These are phyloP conservation scores for Chorisops tibialis DNA, from an alignment of 2,888 invertebrate genomes.

Conservation along the genomic window DNA sequence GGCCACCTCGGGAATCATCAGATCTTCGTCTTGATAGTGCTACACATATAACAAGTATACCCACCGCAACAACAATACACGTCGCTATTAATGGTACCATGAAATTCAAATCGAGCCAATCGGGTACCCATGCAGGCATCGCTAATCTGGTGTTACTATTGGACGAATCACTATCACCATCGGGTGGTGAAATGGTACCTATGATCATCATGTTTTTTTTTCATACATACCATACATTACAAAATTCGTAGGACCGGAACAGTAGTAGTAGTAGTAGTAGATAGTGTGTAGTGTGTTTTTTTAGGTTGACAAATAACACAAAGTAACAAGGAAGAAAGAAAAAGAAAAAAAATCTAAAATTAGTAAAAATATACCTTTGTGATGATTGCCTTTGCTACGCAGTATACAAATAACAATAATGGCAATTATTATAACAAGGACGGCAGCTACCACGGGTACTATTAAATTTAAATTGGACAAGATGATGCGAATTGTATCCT, in stretches of 20 bases:
- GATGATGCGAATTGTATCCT: conserved; percentile 82
- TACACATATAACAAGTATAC: conserved; percentile 86
- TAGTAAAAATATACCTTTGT: conserved; percentile 69
- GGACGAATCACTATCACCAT: conserved; percentile 56
- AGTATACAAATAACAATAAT: conserved; percentile 90
- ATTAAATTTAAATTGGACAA: conserved; percentile 89
- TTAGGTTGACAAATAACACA: conserved; percentile 28
- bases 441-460: conserved; percentile 87
- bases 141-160: conserved; percentile 55
- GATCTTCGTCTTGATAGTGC: conserved; percentile 79
- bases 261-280: conserved; percentile 21
- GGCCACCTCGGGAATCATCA: conserved; percentile 77
- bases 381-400: conserved; percentile 76
- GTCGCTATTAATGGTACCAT: conserved; percentile 88
- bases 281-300: conserved; percentile 27
- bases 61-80: conserved; percentile 84
- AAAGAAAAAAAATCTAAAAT: conserved; percentile 45
- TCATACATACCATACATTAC: conserved; percentile 17
- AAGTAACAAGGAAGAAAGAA: conserved; percentile 38
- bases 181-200: conserved; percentile 82
- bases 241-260: conserved; percentile 18
- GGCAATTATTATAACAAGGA: conserved; percentile 89
- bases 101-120: conserved; percentile 86
- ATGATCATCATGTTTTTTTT: conserved; percentile 2
- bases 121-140: conserved; percentile 72